phyloP scores from a whole-genome alignment of 2,888 invertebrate species.

The Antheraea yamamai region DNA sequence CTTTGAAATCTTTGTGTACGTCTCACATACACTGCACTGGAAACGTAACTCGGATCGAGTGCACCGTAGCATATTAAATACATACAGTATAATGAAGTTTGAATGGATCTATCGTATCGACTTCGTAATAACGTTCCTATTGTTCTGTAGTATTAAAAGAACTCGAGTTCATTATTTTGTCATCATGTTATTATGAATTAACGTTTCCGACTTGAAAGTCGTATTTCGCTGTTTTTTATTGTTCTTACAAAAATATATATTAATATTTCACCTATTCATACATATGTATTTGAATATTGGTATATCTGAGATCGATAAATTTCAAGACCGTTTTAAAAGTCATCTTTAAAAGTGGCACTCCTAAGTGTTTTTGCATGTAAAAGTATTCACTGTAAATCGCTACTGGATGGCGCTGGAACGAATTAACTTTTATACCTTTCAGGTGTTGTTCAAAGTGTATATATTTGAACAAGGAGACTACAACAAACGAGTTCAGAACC shows the following conservation, averaged over 20 bases:
- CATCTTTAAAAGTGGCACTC: no score
- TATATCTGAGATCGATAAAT: no score
- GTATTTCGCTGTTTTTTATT: neutral
- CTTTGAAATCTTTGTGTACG: slow-evolving; percentile 1
- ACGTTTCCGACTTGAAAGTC: neutral
- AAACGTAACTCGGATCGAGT: neutral
- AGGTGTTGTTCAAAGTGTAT: no score
- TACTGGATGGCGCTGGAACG: no score
- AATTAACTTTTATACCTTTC: no score
- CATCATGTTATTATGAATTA: neutral
- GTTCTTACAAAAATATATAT: neutral
- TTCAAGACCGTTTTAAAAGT: no score
- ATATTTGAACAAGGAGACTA: no score
- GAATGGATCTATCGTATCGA: neutral
- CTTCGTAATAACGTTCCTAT: neutral
- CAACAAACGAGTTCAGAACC: no score
- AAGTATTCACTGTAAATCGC: no score
- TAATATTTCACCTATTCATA: no score
- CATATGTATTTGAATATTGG: no score
- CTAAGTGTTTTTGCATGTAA: no score
- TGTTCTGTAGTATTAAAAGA: neutral
- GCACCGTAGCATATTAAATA: slow-evolving; percentile 8
- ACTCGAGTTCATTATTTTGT: neutral
- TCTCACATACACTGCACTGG: neutral
- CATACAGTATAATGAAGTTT: neutral